Evolutionary conservation across 2,113 vertebrate genomes (phyloP).

Genomic region (Neogale vison): DNA sequence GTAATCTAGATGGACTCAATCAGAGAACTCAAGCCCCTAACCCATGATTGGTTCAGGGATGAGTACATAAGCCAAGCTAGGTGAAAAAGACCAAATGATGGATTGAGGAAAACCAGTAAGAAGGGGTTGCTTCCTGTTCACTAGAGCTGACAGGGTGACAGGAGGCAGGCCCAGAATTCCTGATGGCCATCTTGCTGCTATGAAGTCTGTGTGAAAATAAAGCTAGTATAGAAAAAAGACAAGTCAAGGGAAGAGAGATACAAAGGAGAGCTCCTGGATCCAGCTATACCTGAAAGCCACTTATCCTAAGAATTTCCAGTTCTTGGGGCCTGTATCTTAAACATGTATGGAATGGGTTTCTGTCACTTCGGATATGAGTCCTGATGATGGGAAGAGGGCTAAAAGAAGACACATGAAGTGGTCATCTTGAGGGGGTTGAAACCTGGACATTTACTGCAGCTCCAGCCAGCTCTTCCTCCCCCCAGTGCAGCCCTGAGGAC

Average conservation of each 20-base stretch:
- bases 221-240: neutral
- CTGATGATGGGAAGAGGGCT: neutral
- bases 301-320: neutral
- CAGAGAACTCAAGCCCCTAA: neutral
- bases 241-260: neutral
- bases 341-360: neutral
- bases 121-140: neutral
- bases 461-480: neutral
- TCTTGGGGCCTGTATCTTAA: neutral
- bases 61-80: neutral
- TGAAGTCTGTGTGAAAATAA: neutral
- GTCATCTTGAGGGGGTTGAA: neutral
- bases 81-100: neutral
- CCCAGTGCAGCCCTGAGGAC: neutral
- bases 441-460: neutral
- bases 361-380: neutral
- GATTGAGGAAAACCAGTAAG: fast-evolving
- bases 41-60: neutral
- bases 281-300: constrained; percentile 3
- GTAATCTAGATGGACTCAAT: neutral
- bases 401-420: neutral
- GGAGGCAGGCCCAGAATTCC: neutral
- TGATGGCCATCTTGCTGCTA: neutral
- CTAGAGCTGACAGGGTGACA: neutral
- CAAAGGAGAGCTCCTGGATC: neutral